Percentiles rank a stretch among this genome's conserved stretches.
phyloP scores from a whole-genome alignment of 2,888 invertebrate genomes.

The Mesorhabditis spiculigera region DNA sequence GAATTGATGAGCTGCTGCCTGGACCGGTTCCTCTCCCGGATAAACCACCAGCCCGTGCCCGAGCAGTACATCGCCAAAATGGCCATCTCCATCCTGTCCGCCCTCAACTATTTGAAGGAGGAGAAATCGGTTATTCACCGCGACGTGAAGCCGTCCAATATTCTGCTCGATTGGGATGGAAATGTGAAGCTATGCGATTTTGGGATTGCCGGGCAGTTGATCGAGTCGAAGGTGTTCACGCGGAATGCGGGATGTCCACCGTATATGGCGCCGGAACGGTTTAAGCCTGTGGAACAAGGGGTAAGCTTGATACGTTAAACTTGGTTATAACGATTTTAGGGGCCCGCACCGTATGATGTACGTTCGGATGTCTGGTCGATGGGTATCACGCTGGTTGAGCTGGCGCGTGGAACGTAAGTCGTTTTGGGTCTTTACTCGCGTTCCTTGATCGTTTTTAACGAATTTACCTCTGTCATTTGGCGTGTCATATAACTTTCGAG shows the following conservation, averaged over 20 bases:
- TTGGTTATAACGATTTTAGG: constrained; percentile 83
- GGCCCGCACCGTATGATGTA: constrained; percentile 77
- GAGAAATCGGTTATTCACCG: constrained; percentile 64
- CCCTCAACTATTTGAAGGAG: constrained; percentile 93
- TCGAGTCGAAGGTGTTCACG: constrained; percentile 74
- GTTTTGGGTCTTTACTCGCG: constrained; percentile 4
- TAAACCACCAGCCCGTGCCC: constrained; percentile 77
- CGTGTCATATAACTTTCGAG: too few relatives aligned
- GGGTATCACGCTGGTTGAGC: constrained; percentile 77
- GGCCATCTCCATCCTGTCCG: constrained; percentile 92
- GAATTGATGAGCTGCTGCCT: constrained; percentile 98
- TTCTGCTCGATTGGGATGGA: constrained; percentile 85
- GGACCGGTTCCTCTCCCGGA: constrained; percentile 84
- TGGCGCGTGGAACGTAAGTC: constrained; percentile 85
- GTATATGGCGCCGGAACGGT: constrained; percentile 78
- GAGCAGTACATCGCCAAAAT: constrained; percentile 94
- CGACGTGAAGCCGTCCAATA: constrained; percentile 78
- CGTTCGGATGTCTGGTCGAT: constrained; percentile 99
- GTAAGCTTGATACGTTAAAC: background rate
- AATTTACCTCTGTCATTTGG: too few relatives aligned
- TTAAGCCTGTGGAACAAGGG: constrained; percentile 19
- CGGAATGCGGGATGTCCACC: constrained; percentile 89
- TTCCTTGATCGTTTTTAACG: background rate
- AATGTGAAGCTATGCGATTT: constrained; percentile 98
- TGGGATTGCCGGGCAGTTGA: constrained; percentile 83